A percentile compares a stretch with the other conserved stretches of the same genome.
phyloP scores from a whole-genome alignment of 2,113 vertebrate species.

The Crocuta crocuta region DNA sequence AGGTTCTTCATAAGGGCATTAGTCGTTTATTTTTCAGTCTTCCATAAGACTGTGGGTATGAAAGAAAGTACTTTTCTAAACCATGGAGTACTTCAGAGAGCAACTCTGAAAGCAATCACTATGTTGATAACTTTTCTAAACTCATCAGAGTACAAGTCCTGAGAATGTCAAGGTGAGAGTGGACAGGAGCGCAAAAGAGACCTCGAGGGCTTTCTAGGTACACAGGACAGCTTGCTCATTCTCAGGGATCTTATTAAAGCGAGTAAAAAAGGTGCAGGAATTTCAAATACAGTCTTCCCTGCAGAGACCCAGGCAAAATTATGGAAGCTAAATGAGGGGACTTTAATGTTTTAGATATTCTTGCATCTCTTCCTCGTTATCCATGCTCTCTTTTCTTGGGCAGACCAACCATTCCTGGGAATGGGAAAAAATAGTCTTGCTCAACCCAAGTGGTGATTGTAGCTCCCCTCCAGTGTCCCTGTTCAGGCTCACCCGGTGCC shows the following conservation, averaged over 20 bases:
- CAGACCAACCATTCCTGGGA: neutral
- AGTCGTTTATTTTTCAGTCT: neutral
- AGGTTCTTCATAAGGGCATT: neutral
- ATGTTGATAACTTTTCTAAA: neutral
- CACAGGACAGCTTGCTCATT: neutral
- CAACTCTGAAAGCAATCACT: neutral
- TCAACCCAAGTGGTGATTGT: neutral
- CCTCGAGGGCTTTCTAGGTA: neutral
- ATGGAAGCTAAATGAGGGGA: neutral
- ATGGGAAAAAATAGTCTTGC: neutral
- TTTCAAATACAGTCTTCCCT: neutral
- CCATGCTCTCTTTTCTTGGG: neutral
- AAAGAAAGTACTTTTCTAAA: neutral
- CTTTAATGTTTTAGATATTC: neutral
- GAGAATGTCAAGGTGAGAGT: neutral
- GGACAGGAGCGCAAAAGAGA: neutral
- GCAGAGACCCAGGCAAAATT: neutral
- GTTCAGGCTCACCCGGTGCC: accelerated
- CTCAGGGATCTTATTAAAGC: neutral
- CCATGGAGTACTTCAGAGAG: neutral
- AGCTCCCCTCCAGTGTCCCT: accelerated
- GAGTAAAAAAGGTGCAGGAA: neutral
- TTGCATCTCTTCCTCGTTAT: neutral
- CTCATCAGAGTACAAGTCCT: neutral
- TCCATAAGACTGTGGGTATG: accelerated